Conservation (phyloP, 2,888 invertebrate species). For the Folsomia manolachei region DNA sequence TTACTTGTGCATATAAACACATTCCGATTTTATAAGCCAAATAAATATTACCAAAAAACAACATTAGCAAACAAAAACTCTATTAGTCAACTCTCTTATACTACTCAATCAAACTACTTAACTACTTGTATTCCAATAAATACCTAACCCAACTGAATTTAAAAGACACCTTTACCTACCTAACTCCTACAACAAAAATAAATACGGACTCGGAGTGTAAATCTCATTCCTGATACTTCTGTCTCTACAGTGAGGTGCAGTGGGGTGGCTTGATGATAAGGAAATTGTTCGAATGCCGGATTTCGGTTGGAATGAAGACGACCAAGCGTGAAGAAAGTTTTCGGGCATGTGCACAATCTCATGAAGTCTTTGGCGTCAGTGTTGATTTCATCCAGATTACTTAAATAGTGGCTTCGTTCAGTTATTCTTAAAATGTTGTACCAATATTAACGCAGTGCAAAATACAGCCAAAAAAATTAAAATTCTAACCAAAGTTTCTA, state of each 20-base stretch:
- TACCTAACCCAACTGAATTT: background rate
- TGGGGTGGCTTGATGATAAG: conserved; percentile 18
- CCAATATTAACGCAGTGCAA: too few species aligned
- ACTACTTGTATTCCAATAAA: background rate
- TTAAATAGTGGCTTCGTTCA: too few species aligned
- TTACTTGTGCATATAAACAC: background rate
- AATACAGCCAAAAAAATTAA: too few species aligned
- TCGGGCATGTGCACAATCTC: background rate
- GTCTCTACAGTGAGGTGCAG: conserved; percentile 15
- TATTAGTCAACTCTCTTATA: background rate
- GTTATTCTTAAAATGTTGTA: too few species aligned
- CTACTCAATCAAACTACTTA: background rate
- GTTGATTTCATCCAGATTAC: background rate
- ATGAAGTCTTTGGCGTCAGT: too few species aligned
- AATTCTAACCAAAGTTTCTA: too few species aligned
- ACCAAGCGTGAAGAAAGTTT: background rate
- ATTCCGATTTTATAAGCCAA: background rate
- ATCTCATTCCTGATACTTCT: background rate
- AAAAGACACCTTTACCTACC: conserved; percentile 4
- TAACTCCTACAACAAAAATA: too few species aligned
- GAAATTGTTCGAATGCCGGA: background rate
- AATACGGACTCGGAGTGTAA: background rate
- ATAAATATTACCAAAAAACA: too few species aligned
- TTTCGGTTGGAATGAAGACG: background rate
- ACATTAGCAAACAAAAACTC: background rate